Evolutionary conservation across 2,113 vertebrate species (phyloP), one percentile per base, ranked within the genome.

Genomic region (Prietella phreatophila): DNA sequence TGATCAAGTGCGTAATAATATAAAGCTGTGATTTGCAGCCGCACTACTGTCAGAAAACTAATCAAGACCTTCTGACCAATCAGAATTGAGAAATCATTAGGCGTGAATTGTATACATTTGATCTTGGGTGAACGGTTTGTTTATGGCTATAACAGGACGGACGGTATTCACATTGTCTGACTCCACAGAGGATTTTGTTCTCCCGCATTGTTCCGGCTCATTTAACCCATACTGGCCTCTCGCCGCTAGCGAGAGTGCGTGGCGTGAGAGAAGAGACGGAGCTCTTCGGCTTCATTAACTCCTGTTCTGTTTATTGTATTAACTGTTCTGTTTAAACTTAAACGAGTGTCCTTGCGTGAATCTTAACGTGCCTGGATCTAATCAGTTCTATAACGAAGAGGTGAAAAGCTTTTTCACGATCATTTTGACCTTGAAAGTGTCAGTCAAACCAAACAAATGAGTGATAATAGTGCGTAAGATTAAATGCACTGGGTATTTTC

Each of bases 271-370:
- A 63, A 19, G n/a, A 33, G 82, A 50, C 47, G 9, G 22, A 63
- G 47, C 11, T 75, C 30, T 19, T 50, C 17, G 9, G 69, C 36
- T 89, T 87, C 27, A 87, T 87, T 85, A 85, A 65, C 36, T 39
- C 25, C n/a, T 61, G 56, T 63, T 63, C 81, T 27, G 30, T 61
- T 15, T 58, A 75, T n/a, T n/a, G n/a, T n/a, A n/a, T n/a, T 83
- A 19, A n/a, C n/a, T 61, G 56, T 63, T 63, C 81, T 27, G 30
- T 61, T 15, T 58, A 75, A 75, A 14, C 39, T 10, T 75, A 47
- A 75, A 75, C 22, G 71, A 42, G 20, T 20, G 25, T 42, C 22
- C 20, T 9, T 22, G 47, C 39, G 25, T 42, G 10, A 75, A 75
- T 25, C 36, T 13, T 22, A 10, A 75, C 11, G 22, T 15, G 13